Conservation (phyloP, 1,140 invertebrate species). For the Drosophila watanabei region DNA sequence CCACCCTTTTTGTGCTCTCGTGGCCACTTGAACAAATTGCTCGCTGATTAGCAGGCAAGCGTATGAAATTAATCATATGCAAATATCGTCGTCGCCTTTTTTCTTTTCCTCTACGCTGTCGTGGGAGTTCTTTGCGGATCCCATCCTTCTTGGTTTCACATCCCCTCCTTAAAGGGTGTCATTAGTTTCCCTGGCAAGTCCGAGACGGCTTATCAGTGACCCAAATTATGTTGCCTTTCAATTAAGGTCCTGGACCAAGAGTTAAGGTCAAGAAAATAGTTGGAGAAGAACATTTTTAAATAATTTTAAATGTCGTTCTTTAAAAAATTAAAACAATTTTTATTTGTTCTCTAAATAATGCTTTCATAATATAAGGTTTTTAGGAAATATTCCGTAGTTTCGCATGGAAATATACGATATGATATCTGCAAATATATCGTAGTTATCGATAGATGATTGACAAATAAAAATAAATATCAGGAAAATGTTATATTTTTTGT, state of each 20-base stretch:
- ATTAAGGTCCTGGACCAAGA: too few species aligned
- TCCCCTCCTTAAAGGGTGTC: conserved; percentile 20
- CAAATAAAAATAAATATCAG: too few species aligned
- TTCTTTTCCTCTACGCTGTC: conserved; percentile 48
- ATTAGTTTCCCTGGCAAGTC: conserved; percentile 6
- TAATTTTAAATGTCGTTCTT: too few species aligned
- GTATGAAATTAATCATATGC: conserved; percentile 84
- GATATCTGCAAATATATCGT: too few species aligned
- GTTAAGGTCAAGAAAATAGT: not conserved
- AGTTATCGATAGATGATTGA: too few species aligned
- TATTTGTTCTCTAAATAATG: not conserved
- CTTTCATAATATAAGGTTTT: too few species aligned
- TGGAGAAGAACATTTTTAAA: too few species aligned
- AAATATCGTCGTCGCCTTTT: conserved; percentile 63
- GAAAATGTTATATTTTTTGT: too few species aligned
- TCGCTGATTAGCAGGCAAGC: conserved; percentile 83
- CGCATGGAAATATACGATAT: too few species aligned
- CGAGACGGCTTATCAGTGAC: conserved; percentile 6
- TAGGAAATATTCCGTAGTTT: too few species aligned
- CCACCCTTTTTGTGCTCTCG: conserved; percentile 43
- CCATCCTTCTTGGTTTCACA: not conserved
- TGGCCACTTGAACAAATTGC: conserved; percentile 73
- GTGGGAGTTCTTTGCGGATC: conserved; percentile 24
- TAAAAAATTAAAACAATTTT: too few species aligned
- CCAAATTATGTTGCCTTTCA: conserved; percentile 9